These are phyloP conservation scores for Callocephalon fimbriatum DNA, from an alignment of 2,113 vertebrate species.

Conservation along the genomic window DNA sequence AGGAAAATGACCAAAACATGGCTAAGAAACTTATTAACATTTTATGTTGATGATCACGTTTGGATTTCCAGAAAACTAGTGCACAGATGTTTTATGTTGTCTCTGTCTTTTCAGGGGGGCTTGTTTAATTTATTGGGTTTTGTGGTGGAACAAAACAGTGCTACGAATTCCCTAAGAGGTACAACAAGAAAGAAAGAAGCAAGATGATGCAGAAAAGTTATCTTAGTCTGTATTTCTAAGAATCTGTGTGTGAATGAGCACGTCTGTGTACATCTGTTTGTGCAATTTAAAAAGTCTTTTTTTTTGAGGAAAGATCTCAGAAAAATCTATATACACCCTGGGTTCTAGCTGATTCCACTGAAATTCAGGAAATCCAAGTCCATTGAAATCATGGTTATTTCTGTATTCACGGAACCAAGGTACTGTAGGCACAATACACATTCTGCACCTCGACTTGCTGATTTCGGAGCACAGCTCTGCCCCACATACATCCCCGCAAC, in stretches of 20 bases:
- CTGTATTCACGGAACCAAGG: background rate
- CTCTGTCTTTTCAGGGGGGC: background rate
- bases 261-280: background rate
- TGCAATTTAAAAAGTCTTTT: background rate
- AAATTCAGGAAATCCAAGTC: background rate
- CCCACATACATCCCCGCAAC: background rate
- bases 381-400: background rate
- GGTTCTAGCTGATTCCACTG: background rate
- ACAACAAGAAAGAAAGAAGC: background rate
- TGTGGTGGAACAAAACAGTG: conserved; percentile 3
- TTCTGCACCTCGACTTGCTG: background rate
- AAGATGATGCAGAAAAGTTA: background rate
- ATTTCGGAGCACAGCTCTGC: background rate
- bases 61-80: conserved; percentile 27
- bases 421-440: background rate
- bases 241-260: background rate
- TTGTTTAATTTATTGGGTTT: background rate
- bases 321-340: background rate
- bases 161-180: background rate
- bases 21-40: conserved; percentile 42
- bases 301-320: background rate
- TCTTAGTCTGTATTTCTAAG: background rate
- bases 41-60: conserved; percentile 17
- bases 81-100: conserved; percentile 44
- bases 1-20: conserved; percentile 47